Percentiles rank a stretch among this genome's conserved stretches.
Conservation (phyloP, 2,797 vertebrate genomes). For the Rhynchonycteris naso region DNA sequence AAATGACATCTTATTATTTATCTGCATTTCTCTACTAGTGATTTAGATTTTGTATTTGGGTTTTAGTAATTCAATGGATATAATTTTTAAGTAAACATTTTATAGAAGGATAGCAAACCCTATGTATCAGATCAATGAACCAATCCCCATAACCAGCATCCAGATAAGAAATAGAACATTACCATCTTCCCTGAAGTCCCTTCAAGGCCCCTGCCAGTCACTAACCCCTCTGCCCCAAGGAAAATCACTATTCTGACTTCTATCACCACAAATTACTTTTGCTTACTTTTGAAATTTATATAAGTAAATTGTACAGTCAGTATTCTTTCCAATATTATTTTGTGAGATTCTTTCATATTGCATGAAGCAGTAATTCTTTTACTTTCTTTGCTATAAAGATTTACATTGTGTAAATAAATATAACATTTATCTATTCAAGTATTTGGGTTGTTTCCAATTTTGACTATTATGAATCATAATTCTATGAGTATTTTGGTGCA, state of each 20-base stretch:
- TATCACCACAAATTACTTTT: neutral
- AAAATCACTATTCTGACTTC: neutral
- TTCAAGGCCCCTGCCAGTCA: neutral
- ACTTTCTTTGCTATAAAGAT: neutral
- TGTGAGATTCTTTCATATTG: neutral
- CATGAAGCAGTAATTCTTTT: neutral
- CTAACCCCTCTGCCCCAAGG: neutral
- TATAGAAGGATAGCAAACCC: neutral
- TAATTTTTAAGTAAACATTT: conserved; percentile 40
- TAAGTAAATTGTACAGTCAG: neutral
- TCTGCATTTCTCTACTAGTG: conserved; percentile 11
- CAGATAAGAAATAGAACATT: neutral
- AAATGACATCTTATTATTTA: conserved; percentile 33
- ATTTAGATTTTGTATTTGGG: conserved; percentile 37
- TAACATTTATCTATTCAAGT: neutral
- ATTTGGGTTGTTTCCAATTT: neutral
- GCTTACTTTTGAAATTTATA: neutral
- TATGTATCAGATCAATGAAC: neutral
- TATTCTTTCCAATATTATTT: neutral
- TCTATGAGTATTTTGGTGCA: neutral
- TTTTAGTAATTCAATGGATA: conserved; percentile 13
- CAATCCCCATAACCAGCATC: neutral
- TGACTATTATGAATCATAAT: neutral
- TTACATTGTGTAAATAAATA: neutral
- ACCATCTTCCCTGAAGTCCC: neutral